A percentile compares a stretch with the other conserved stretches of the same genome.
These are phyloP conservation scores for Stichopus horrens DNA, from an alignment of 53 echinoderm and acorn worm genomes.

Conservation along the genomic window DNA sequence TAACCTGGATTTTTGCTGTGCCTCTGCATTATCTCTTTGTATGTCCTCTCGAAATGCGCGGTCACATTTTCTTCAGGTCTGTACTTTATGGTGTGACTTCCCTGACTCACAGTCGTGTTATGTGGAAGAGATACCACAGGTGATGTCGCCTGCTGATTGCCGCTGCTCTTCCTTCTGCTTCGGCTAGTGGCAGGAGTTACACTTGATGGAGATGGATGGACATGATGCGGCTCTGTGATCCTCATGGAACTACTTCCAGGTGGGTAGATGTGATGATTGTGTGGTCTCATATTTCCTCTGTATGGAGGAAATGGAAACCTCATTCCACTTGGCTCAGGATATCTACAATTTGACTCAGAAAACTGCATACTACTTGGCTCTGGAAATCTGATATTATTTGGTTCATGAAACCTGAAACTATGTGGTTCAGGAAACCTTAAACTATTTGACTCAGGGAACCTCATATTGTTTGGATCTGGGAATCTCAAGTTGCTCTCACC, in stretches of 20 bases:
- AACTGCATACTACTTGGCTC: background rate
- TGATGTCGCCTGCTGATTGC: background rate
- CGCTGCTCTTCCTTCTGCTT: conserved; percentile 27
- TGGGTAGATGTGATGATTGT: background rate
- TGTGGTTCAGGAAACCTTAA: background rate
- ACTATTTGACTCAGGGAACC: background rate
- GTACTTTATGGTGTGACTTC: conserved; percentile 17
- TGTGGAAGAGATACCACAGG: background rate
- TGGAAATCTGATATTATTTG: background rate
- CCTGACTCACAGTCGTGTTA: background rate
- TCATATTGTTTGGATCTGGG: background rate
- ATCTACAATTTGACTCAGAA: background rate
- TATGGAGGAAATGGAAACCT: background rate
- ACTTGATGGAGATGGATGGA: background rate
- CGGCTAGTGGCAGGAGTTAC: background rate
- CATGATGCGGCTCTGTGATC: background rate
- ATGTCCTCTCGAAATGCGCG: conserved; percentile 21
- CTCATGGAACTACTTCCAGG: background rate
- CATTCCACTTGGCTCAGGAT: background rate
- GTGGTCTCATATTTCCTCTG: background rate
- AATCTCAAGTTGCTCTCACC: background rate
- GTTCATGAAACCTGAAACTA: background rate
- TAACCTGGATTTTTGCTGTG: background rate
- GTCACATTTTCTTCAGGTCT: conserved; percentile 1
- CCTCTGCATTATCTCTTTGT: conserved; percentile 10